Evolutionary conservation across 2,113 vertebrate species (phyloP).

Genomic region (Limanda limanda): DNA sequence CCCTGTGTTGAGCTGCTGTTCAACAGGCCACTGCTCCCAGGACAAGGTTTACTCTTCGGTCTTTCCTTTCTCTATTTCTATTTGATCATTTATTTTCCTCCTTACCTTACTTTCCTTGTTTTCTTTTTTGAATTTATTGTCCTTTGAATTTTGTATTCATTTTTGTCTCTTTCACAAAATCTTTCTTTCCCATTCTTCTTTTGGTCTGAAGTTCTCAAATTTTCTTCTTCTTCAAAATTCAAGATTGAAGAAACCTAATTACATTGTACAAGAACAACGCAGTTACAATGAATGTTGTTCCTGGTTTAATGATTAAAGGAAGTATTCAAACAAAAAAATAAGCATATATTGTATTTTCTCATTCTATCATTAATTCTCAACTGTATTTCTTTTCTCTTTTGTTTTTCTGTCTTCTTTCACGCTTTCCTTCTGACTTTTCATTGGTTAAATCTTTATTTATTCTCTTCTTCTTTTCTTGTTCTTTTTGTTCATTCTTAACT

Average conservation of each 20-base stretch:
- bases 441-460: not conserved
- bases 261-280: too few relatives aligned
- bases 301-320: too few relatives aligned
- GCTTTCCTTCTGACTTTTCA: not conserved
- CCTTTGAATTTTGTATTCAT: not conserved
- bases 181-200: too few relatives aligned
- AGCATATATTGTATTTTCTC: too few relatives aligned
- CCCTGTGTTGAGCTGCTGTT: slow-evolving; percentile 10
- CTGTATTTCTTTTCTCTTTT: not conserved
- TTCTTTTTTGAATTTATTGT: not conserved
- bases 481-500: not conserved
- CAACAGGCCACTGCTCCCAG: not conserved
- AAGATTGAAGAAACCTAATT: too few relatives aligned
- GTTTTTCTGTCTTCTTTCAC: not conserved
- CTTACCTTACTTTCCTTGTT: not conserved
- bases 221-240: too few relatives aligned
- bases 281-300: too few relatives aligned
- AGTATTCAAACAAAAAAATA: too few relatives aligned
- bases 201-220: too few relatives aligned
- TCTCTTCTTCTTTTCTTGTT: not conserved
- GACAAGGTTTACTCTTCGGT: not conserved
- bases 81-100: not conserved
- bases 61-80: not conserved
- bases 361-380: not conserved
- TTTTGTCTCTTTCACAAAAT: not conserved